These are phyloP conservation scores for Microplitis deprimator DNA, from an alignment of 2,888 invertebrate genomes.

Conservation along the genomic window DNA sequence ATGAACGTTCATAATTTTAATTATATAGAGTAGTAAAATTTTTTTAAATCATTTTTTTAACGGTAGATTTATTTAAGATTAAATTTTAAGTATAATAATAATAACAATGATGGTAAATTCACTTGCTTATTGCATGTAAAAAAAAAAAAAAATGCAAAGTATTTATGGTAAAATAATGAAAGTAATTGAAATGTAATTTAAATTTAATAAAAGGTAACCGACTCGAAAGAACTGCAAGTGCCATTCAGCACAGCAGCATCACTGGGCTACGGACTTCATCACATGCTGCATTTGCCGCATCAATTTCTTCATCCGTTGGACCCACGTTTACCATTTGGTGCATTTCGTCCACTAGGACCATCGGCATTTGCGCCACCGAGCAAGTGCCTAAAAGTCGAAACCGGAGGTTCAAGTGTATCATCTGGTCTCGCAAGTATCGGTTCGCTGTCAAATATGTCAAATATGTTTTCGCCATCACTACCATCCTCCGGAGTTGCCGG, in stretches of 20 bases:
- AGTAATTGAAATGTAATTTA: background rate
- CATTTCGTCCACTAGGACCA: constrained; percentile 76
- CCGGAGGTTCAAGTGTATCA: constrained; percentile 61
- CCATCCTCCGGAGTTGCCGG: constrained; percentile 60
- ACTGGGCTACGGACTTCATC: constrained; percentile 77
- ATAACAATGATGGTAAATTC: background rate
- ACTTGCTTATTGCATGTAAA: background rate
- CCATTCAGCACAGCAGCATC: constrained; percentile 75
- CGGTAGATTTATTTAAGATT: background rate
- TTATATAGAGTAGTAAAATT: background rate
- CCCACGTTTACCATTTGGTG: constrained; percentile 76
- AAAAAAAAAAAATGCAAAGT: background rate
- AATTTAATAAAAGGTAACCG: constrained; percentile 59
- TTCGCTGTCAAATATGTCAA: constrained; percentile 68
- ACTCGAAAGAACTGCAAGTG: constrained; percentile 77
- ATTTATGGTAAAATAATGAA: background rate
- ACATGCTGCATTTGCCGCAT: constrained; percentile 81
- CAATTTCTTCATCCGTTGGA: constrained; percentile 81
- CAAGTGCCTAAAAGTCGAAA: constrained; percentile 74
- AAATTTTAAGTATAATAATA: background rate
- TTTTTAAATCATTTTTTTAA: background rate
- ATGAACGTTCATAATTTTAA: background rate
- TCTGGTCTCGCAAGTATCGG: constrained; percentile 66
- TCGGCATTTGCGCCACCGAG: constrained; percentile 80
- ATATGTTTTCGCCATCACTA: constrained; percentile 68